Evolutionary conservation across 2,888 invertebrate genomes (phyloP).

Genomic region (Melanostoma scalare): DNA sequence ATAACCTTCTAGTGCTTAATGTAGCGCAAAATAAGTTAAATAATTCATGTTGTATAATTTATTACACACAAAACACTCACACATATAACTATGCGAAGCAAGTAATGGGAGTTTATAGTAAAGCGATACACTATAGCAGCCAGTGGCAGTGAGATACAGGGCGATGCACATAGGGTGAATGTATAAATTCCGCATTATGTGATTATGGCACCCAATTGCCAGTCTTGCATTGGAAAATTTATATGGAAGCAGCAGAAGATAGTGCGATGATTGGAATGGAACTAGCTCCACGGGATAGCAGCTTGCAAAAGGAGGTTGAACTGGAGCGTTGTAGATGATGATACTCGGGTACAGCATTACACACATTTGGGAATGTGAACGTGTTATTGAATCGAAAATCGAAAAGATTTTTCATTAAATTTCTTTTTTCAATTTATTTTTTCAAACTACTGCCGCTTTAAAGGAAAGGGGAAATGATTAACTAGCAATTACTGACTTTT

Average conservation of each 20-base stretch:
- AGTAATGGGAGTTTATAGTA: conserved; percentile 29
- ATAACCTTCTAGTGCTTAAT: conserved; percentile 73
- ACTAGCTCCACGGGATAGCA: conserved; percentile 54
- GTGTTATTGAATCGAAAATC: conserved; percentile 69
- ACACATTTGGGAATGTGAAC: conserved; percentile 47
- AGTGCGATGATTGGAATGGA: conserved; percentile 66
- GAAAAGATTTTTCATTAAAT: conserved; percentile 63
- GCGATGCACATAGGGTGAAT: conserved; percentile 69
- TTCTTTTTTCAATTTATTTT: conserved; percentile 29
- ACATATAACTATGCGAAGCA: conserved; percentile 30
- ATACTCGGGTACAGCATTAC: background rate
- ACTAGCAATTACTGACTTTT: conserved; percentile 25
- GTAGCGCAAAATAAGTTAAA: conserved; percentile 73
- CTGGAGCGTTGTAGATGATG: background rate
- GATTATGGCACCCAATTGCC: conserved; percentile 73
- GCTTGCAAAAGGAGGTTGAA: conserved; percentile 10
- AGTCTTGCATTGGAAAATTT: conserved; percentile 60
- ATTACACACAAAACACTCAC: conserved; percentile 55
- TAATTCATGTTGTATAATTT: conserved; percentile 72
- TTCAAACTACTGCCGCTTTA: background rate
- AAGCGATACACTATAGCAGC: conserved; percentile 27
- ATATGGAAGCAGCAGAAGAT: conserved; percentile 61
- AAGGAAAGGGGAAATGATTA: conserved; percentile 27
- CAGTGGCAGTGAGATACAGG: conserved; percentile 31
- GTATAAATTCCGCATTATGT: conserved; percentile 72